phyloP scores from a whole-genome alignment of 2,113 vertebrate species.

The Dromiciops gliroides region DNA sequence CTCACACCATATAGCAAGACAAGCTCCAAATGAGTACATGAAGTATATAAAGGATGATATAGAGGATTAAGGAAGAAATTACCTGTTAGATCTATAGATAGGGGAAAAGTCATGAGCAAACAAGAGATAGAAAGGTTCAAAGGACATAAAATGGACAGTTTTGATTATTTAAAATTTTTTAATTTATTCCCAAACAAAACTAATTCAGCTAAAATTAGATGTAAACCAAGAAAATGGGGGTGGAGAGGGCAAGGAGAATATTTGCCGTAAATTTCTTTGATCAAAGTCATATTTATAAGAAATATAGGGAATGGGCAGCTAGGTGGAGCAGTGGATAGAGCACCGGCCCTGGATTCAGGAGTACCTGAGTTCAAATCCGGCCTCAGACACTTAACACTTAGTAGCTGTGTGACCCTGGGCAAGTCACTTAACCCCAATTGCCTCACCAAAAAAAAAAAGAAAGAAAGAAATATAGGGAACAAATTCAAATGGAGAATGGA shows the following conservation, averaged over 20 bases:
- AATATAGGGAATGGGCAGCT: no score
- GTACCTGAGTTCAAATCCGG: no score
- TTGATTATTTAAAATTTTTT: neutral
- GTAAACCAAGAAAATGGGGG: neutral
- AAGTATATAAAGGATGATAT: neutral
- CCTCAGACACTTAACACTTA: no score
- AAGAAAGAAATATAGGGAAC: no score
- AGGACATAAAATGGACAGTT: neutral
- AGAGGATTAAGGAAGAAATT: neutral
- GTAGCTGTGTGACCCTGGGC: no score
- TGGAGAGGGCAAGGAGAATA: neutral
- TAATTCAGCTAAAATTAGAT: neutral
- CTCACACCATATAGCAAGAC: neutral
- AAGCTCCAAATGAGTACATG: neutral
- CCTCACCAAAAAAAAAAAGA: no score
- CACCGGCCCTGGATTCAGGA: no score
- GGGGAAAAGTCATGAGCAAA: neutral
- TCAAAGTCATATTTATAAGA: no score
- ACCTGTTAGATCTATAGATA: neutral
- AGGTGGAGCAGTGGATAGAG: no score
- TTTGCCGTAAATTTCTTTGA: neutral
- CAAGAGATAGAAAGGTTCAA: neutral
- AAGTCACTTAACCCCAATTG: no score
- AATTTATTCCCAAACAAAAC: neutral
- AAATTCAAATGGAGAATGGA: neutral